These are phyloP conservation scores for Apotomis betuletana DNA, from an alignment of 2,888 invertebrate species.

Conservation along the genomic window DNA sequence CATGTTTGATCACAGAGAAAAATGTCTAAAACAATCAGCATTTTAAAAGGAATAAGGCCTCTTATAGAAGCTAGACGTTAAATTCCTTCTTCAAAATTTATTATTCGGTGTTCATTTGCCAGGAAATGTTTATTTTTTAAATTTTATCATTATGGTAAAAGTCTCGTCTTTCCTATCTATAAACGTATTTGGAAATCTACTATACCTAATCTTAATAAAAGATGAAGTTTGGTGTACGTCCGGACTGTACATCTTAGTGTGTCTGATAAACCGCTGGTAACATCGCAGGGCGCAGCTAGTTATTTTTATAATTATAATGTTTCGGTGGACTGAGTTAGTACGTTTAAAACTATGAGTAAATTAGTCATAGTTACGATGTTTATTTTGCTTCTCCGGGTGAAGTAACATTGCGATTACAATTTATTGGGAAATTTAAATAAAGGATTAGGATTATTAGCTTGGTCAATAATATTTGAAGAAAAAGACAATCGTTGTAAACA, in stretches of 20 bases:
- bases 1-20: too few species aligned
- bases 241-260: too few species aligned
- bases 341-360: background rate
- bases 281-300: too few species aligned
- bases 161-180: too few species aligned
- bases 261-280: too few species aligned
- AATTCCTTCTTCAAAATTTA: constrained; percentile 9
- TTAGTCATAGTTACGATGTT: constrained; percentile 9
- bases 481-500: background rate
- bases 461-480: background rate
- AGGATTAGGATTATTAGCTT: background rate
- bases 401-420: constrained; percentile 1
- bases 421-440: constrained; percentile 5
- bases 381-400: background rate
- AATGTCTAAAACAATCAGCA: too few species aligned
- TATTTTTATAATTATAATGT: background rate
- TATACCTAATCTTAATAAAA: too few species aligned
- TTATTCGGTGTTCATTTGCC: constrained; percentile 2
- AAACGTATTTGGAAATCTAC: too few species aligned
- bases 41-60: too few species aligned
- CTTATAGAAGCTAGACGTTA: constrained; percentile 1
- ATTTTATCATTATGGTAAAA: background rate
- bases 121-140: background rate
- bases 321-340: background rate
- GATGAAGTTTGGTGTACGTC: too few species aligned